These are phyloP conservation scores for Limosa lapponica DNA, from an alignment of 2,797 vertebrate genomes.

Conservation along the genomic window DNA sequence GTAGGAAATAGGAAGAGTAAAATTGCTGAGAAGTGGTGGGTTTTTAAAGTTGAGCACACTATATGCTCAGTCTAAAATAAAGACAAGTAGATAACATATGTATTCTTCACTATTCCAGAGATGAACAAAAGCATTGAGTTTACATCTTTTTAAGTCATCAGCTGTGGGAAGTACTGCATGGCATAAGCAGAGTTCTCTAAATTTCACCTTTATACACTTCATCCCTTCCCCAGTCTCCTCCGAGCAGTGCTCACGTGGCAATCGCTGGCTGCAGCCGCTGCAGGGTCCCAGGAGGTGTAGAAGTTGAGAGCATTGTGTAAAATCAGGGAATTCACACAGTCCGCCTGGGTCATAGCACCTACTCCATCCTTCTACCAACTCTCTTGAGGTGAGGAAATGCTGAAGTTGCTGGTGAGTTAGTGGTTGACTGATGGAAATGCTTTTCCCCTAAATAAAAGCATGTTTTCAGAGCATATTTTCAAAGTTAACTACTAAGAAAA, in stretches of 20 bases:
- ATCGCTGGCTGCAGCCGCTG: rapidly evolving
- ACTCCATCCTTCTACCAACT: background rate
- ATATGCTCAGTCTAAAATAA: background rate
- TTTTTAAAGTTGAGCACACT: background rate
- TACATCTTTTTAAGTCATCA: background rate
- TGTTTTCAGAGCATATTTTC: background rate
- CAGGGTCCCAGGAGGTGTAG: background rate
- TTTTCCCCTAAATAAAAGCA: background rate
- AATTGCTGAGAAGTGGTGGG: background rate
- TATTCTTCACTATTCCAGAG: background rate
- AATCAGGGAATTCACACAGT: background rate
- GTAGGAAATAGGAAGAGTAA: background rate
- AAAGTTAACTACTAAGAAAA: background rate
- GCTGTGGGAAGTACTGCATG: background rate
- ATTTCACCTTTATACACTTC: background rate
- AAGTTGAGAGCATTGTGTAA: background rate
- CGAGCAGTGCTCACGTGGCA: rapidly evolving
- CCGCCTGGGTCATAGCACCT: background rate
- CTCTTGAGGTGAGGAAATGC: background rate
- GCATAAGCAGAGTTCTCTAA: background rate
- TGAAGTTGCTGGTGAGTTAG: background rate
- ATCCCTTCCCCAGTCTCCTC: background rate
- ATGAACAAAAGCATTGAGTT: background rate
- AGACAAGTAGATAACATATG: background rate
- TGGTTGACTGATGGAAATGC: background rate